Conservation (phyloP, 2,797 vertebrate genomes). For the Semotilus atromaculatus region DNA sequence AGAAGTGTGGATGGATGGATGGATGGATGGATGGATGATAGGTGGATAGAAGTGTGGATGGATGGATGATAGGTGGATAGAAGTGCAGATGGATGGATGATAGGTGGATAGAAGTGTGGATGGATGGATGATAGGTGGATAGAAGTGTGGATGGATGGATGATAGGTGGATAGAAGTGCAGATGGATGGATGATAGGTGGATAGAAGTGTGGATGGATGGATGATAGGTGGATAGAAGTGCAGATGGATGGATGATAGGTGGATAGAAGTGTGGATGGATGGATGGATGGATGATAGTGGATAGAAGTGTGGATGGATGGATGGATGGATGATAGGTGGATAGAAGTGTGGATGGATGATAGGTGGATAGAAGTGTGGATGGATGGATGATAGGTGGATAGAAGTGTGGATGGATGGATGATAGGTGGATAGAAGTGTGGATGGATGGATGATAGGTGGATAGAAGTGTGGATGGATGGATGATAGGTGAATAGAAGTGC, state of each 20-base stretch:
- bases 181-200: neutral
- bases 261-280: too few species aligned
- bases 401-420: too few species aligned
- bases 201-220: too few species aligned
- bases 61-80: too few species aligned
- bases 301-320: too few species aligned
- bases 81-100: neutral
- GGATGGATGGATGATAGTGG: fast-evolving
- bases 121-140: too few species aligned
- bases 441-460: neutral
- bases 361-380: neutral
- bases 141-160: neutral
- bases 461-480: too few species aligned
- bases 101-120: neutral
- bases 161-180: too few species aligned
- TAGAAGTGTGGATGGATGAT: neutral
- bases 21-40: too few species aligned
- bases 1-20: neutral
- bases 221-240: too few species aligned
- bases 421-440: neutral
- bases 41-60: neutral
- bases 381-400: too few species aligned
- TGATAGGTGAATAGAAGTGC: too few species aligned
- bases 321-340: neutral
- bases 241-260: neutral